Conservation (phyloP, 2,797 vertebrate genomes). For the Peromyscus eremicus region DNA sequence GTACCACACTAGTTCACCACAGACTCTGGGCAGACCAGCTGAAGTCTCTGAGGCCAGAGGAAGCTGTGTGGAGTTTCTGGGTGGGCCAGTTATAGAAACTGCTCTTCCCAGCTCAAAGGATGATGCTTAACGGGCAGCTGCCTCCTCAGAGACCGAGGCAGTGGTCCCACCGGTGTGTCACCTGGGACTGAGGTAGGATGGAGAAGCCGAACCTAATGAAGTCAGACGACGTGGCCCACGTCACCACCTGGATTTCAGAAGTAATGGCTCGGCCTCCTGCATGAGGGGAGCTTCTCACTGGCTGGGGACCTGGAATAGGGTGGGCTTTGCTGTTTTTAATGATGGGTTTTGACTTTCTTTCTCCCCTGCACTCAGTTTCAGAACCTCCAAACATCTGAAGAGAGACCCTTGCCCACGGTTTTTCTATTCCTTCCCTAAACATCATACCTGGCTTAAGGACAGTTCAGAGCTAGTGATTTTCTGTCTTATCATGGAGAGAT, state of each 20-base stretch:
- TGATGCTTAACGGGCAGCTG: background rate
- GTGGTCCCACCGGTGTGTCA: slow-evolving; percentile 6
- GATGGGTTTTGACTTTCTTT: background rate
- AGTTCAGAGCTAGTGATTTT: slow-evolving; percentile 32
- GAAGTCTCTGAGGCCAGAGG: slow-evolving; percentile 40
- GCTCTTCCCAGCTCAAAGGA: slow-evolving; percentile 42
- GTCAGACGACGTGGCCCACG: background rate
- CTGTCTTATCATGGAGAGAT: background rate
- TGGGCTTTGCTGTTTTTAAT: background rate
- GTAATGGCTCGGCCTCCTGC: too few relatives aligned
- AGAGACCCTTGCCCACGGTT: background rate
- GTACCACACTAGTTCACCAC: background rate
- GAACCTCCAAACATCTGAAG: background rate
- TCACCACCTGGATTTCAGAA: slow-evolving; percentile 50
- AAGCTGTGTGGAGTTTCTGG: background rate
- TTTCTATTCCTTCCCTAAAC: background rate
- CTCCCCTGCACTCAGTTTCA: background rate
- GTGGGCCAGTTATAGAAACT: slow-evolving; percentile 9
- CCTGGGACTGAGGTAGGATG: background rate
- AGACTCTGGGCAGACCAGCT: slow-evolving; percentile 1
- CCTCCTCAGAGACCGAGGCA: background rate
- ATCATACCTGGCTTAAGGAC: background rate
- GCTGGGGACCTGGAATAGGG: background rate
- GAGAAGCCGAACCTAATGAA: background rate
- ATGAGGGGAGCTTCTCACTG: background rate